A percentile compares a stretch with the other conserved stretches of the same genome.
phyloP scores from a whole-genome alignment of 2,888 invertebrate species.

The Tenthredo distinguenda region DNA sequence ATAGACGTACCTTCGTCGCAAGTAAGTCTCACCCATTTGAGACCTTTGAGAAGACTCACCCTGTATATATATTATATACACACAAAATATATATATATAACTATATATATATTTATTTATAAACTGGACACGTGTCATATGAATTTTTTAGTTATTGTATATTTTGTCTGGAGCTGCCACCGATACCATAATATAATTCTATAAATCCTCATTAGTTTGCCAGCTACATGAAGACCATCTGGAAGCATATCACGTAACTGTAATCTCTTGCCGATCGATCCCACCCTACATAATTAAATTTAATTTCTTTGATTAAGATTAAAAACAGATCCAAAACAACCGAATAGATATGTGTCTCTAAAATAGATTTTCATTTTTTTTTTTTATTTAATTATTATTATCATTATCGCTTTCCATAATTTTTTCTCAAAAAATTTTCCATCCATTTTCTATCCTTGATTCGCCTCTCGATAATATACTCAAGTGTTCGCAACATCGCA shows the following conservation, averaged over 20 bases:
- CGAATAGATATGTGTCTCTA: slow-evolving; percentile 69
- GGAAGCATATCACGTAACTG: slow-evolving; percentile 42
- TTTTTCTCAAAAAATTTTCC: slow-evolving; percentile 63
- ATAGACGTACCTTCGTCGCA: no score
- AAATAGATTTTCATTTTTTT: slow-evolving; percentile 65
- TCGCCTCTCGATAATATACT: slow-evolving; percentile 61
- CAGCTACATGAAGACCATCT: slow-evolving; percentile 12
- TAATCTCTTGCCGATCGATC: slow-evolving; percentile 30
- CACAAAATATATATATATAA: not conserved
- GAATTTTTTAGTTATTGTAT: not conserved
- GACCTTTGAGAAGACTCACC: no score
- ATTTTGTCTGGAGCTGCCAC: slow-evolving; percentile 15
- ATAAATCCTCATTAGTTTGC: slow-evolving; percentile 9
- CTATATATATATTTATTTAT: not conserved
- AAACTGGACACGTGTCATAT: not conserved
- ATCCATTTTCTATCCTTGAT: slow-evolving; percentile 53
- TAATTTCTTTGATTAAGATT: slow-evolving; percentile 47
- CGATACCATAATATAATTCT: not conserved
- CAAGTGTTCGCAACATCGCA: slow-evolving; percentile 70
- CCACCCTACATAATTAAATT: slow-evolving; percentile 44
- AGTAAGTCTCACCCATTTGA: no score
- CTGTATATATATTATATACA: no score
- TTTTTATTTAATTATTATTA: slow-evolving; percentile 60
- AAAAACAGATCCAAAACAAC: slow-evolving; percentile 60
- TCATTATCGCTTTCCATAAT: slow-evolving; percentile 60